Base-by-base conservation (phyloP, 2,113 vertebrate species). In the Mola mola region DNA sequence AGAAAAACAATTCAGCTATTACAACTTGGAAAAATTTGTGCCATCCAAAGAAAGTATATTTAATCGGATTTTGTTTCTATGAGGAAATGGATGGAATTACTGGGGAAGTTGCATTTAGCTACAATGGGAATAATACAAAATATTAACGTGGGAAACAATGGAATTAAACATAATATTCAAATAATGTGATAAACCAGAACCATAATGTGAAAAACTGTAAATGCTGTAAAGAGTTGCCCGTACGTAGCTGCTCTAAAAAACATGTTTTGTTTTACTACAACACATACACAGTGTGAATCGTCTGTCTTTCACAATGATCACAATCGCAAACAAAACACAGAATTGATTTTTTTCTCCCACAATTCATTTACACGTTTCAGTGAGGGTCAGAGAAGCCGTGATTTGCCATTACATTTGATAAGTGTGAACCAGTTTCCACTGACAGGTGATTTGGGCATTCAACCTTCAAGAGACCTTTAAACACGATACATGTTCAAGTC, bases 1-100 rank as follows among this genome's bases (percentile, higher is more conserved):
- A 34, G 59, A 65, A 79, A n/a, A 75, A 74, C 48, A 72, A 81
- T 82, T 73, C 48, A 57, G 71, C 76, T 81, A 55, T 59, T 73
- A 60, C 53, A 60, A 81, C 31, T 55, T 59, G 38, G 29, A 44
- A 69, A 78, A 78, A 22, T 34, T 62, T 73, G 67, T 72, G 49
- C 46, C 21, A 64, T 69, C 78, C 41, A 51, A 73, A 42, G 26
- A 43, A 15, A 46, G 48, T 37, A 47, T 44, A 59, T 72, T 44
- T 64, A 82, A 87, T 79, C n/a, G 20, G 50, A 57, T 37, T 46
- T 61, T 37, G 42, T 62, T 57, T 28, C 43, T 75, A 33, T 0
- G 11, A 8, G 36, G 28, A 51, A 52, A 31, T 31, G 41, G 34
- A 47, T 22, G 4, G 15, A 16, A 72, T 17, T 20, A 25, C 55